Percentiles rank a stretch among this genome's conserved stretches.
These are phyloP conservation scores for Propithecus deckenii DNA, from an alignment of 2,797 vertebrate species.

Conservation along the genomic window DNA sequence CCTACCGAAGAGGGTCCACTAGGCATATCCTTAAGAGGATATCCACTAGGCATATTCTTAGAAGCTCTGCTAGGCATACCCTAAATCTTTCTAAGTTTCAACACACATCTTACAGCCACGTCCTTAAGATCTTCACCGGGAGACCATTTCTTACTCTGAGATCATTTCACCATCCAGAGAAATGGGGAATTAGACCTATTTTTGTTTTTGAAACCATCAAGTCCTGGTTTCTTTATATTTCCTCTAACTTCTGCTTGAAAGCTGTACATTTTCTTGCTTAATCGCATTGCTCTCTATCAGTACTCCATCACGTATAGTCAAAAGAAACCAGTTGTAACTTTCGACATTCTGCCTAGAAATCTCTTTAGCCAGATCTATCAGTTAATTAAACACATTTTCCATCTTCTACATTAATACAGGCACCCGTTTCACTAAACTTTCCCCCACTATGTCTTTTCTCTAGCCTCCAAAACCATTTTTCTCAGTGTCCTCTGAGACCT, in stretches of 20 bases:
- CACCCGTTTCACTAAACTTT: not conserved
- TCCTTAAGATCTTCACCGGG: not conserved
- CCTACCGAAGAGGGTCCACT: not conserved
- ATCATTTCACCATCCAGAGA: not conserved
- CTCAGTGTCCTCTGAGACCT: not conserved
- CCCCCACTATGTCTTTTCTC: not conserved
- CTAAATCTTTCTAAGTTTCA: not conserved
- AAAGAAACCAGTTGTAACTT: constrained; percentile 6
- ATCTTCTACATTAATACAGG: not conserved
- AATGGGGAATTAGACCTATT: not conserved
- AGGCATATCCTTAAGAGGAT: not conserved
- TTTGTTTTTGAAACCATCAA: not conserved
- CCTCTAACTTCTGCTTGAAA: constrained; percentile 13
- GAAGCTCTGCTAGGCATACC: not conserved
- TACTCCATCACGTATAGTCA: not conserved
- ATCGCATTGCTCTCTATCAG: not conserved
- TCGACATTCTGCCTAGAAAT: not conserved
- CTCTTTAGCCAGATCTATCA: not conserved
- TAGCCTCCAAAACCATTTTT: not conserved
- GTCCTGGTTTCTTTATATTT: not conserved
- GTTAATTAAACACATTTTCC: not conserved
- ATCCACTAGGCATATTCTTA: not conserved
- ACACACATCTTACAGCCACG: not conserved
- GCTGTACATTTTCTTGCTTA: not conserved
- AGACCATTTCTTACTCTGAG: not conserved